Evolutionary conservation across 2,797 vertebrate species (phyloP).

Genomic region (Lepidocolaptes lacrymiger): DNA sequence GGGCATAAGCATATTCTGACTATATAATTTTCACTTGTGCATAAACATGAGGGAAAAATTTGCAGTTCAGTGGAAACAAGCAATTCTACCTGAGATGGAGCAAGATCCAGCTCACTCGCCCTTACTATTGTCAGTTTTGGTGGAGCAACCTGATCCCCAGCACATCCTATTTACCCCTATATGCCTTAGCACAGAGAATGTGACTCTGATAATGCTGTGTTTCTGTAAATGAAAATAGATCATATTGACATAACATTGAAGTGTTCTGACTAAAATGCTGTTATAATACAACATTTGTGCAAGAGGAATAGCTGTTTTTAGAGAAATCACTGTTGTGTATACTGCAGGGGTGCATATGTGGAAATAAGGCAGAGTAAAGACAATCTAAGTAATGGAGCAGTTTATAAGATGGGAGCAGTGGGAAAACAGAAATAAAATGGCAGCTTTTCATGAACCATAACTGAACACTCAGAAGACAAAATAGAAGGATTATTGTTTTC

Average conservation of each 20-base stretch:
- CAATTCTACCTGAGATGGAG: not conserved
- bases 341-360: not conserved
- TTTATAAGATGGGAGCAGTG: constrained; percentile 14
- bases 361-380: not conserved
- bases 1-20: not conserved
- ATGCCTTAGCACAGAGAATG: not conserved
- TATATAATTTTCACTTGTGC: not conserved
- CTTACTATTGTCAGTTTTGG: not conserved
- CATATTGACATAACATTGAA: not conserved
- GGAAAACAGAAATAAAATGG: constrained; percentile 48
- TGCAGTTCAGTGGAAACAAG: not conserved
- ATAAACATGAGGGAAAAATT: not conserved
- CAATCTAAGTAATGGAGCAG: not conserved
- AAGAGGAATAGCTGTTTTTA: not conserved
- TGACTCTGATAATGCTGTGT: not conserved
- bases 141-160: not conserved
- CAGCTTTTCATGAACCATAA: constrained; percentile 28
- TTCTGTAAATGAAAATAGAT: not conserved
- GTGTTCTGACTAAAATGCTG: not conserved
- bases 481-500: constrained; percentile 52
- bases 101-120: fast-evolving
- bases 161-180: not conserved
- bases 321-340: not conserved
- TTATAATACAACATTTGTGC: not conserved
- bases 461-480: constrained; percentile 21